These are phyloP conservation scores for Odocoileus hemionus DNA, from an alignment of 2,113 vertebrate species.

Conservation along the genomic window DNA sequence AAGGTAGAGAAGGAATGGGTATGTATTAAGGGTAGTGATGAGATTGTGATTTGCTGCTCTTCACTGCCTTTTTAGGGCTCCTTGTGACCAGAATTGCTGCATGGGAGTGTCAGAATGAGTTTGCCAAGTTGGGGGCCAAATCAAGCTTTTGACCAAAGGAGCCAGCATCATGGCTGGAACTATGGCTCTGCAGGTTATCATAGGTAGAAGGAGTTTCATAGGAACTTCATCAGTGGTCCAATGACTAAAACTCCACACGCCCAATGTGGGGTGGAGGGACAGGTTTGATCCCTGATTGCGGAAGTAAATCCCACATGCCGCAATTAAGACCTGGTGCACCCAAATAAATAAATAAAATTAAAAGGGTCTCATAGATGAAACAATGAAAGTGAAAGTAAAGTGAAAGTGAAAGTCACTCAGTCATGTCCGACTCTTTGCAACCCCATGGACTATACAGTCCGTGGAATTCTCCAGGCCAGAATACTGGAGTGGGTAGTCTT, in stretches of 20 bases:
- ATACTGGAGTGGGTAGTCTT: not conserved
- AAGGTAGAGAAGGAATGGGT: not conserved
- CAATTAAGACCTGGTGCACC: not conserved
- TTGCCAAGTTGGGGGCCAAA: not conserved
- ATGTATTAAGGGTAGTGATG: not conserved
- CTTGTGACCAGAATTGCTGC: not conserved
- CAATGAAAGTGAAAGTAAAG: not conserved
- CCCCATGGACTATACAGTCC: not conserved
- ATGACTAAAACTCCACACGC: not conserved
- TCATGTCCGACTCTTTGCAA: not conserved
- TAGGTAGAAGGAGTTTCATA: not conserved
- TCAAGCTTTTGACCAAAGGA: not conserved
- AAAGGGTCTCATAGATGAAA: not conserved
- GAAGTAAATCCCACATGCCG: not conserved
- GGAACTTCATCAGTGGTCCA: not conserved
- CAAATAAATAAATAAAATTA: not conserved
- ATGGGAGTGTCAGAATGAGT: not conserved
- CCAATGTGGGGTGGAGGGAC: fast-evolving
- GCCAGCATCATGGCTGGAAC: not conserved
- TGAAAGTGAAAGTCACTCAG: not conserved
- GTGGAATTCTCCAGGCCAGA: not conserved
- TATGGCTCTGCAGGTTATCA: not conserved
- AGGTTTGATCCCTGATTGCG: not conserved
- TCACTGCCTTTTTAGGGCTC: not conserved
- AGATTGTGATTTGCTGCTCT: not conserved